Conservation (phyloP, 2,888 invertebrate genomes). For the Mantis religiosa region DNA sequence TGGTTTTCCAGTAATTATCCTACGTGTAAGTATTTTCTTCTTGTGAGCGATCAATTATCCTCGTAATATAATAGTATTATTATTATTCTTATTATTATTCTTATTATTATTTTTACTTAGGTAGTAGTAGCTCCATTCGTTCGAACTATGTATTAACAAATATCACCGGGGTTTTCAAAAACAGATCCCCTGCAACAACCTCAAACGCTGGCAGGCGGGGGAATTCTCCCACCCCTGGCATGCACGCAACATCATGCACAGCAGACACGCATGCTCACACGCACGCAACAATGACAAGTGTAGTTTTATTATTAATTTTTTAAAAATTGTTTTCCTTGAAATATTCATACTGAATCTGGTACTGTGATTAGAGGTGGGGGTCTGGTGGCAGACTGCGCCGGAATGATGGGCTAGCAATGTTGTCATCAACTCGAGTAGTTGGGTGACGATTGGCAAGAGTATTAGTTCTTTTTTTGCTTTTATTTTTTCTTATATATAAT, state of each 20-base stretch:
- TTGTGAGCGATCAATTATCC: constrained; percentile 30
- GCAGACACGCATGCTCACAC: neutral
- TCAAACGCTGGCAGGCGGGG: constrained; percentile 26
- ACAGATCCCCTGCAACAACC: constrained; percentile 29
- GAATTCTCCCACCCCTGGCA: constrained; percentile 24
- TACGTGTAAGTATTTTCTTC: constrained; percentile 23
- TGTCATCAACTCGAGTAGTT: constrained; percentile 13
- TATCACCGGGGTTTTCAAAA: constrained; percentile 31
- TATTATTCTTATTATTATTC: constrained; percentile 13
- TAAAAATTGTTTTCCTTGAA: neutral
- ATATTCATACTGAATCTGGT: constrained; percentile 5
- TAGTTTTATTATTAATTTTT: neutral
- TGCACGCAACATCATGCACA: constrained; percentile 17
- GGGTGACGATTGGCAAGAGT: constrained; percentile 12
- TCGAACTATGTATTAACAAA: constrained; percentile 32
- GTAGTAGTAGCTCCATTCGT: constrained; percentile 31
- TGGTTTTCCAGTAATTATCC: constrained; percentile 32
- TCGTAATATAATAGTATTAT: constrained; percentile 28
- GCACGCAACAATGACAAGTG: constrained; percentile 23
- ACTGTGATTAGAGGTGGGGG: neutral
- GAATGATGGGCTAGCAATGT: constrained; percentile 25
- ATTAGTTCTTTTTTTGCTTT: neutral
- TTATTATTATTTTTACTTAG: constrained; percentile 27
- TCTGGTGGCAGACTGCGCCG: constrained; percentile 1
- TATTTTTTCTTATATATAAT: neutral